Evolutionary conservation across 2,888 invertebrate species (phyloP).

Genomic region (Stictocephala bisonia): DNA sequence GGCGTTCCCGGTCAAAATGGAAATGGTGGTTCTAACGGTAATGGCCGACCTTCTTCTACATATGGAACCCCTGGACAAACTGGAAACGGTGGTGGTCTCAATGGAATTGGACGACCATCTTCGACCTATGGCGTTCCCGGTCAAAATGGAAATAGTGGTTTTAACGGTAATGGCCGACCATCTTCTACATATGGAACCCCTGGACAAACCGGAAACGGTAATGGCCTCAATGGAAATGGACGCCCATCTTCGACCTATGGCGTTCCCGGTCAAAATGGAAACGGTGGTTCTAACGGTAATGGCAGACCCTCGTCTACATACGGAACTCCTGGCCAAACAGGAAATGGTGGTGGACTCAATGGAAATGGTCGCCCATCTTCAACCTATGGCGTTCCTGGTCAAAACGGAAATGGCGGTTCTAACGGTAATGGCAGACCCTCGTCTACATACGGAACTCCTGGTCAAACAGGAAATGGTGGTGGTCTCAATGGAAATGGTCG

Average conservation of each 20-base stretch:
- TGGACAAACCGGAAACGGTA: conserved; percentile 47
- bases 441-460: conserved; percentile 6
- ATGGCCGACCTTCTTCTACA: not conserved
- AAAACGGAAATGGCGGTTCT: too few species aligned
- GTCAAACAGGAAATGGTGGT: too few species aligned
- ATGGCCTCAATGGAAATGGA: too few species aligned
- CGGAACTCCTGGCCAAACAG: conserved; percentile 48
- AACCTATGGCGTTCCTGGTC: conserved; percentile 53
- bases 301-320: conserved; percentile 46
- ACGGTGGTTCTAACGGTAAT: too few species aligned
- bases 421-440: not conserved
- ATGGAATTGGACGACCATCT: conserved; percentile 45
- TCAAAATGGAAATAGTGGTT: conserved; percentile 11
- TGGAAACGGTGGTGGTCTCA: conserved; percentile 1
- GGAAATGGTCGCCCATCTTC: conserved; percentile 42
- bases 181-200: conserved; percentile 41
- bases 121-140: conserved; percentile 40
- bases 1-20: conserved; percentile 24
- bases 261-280: too few species aligned
- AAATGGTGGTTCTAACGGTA: too few species aligned
- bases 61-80: not conserved
- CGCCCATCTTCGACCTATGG: conserved; percentile 47
- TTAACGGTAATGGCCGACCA: conserved; percentile 2
- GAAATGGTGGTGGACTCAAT: conserved; percentile 21
- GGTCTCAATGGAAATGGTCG: conserved; percentile 40